Base-by-base conservation (phyloP, 2,797 vertebrate species). In the Miichthys miiuy region DNA sequence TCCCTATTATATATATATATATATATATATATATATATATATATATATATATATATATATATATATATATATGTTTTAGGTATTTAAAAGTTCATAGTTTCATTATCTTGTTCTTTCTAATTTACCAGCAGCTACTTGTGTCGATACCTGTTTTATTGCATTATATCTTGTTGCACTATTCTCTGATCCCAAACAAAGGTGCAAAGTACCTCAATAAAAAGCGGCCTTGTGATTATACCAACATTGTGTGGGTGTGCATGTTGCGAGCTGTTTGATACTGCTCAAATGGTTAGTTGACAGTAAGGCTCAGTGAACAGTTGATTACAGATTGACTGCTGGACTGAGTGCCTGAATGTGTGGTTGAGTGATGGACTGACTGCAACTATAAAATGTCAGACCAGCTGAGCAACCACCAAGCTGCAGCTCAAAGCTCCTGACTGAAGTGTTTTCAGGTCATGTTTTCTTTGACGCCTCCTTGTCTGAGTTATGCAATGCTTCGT, bases 401-500 rank as follows among this genome's bases (percentile, higher is more conserved):
- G 50, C 60, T 65, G 54, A 65, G 54, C 3, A 70, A 46, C 34
- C 18, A 30, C 44, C 7, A 57, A 44, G 8, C 61, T 13, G 25
- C 54, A 66, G 54, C 41, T 66, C 20, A 42, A n/a, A 64, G 38
- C 11, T 65, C 7, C 18, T 9, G 18, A 38, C 51, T 34, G 25
- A 44, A 3, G 23, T 46, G 58, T 80, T 54, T 62, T 5, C 63
- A 52, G 30, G 46, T 13, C 46, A 25, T 46, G 52, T 69, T 64
- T 57, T 58, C 64, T 52, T 75, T 60, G 6, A 58, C 18, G 5
- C 72, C 47, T 30, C 16, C 38, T 47, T 63, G 60, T 47, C n/a
- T 61, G 55, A 64, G 47, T 50, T 34, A 38, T 38, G 18, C 11
- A 38, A 41, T 42, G 21, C 20, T 64, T 11, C 12, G 9, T 20